These are phyloP conservation scores for Crossaster papposus DNA, from an alignment of 53 echinoderm and acorn worm genomes.

Conservation along the genomic window DNA sequence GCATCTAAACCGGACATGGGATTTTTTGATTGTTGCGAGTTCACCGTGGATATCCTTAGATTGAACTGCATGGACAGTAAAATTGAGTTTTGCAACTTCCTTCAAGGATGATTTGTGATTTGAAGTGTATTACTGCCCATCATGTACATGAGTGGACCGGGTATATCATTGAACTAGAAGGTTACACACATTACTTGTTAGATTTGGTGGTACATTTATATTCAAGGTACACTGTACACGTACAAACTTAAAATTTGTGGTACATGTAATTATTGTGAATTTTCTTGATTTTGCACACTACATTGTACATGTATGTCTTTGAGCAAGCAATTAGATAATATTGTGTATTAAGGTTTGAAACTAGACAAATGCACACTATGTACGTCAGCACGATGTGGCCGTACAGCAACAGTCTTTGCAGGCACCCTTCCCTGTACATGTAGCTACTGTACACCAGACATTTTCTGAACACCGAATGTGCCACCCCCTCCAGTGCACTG, in stretches of 20 bases:
- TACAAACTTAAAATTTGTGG: background rate
- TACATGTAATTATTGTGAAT: background rate
- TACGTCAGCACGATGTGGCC: background rate
- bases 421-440: background rate
- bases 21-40: background rate
- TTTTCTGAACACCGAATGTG: background rate
- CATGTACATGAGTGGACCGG: constrained; percentile 4
- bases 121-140: background rate
- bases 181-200: too few species aligned
- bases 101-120: too few species aligned
- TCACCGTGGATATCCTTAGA: constrained; percentile 11
- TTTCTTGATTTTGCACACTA: background rate
- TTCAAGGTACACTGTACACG: too few species aligned
- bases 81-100: background rate
- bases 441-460: constrained; percentile 15
- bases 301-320: too few species aligned
- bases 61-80: constrained; percentile 25
- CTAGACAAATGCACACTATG: background rate
- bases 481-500: constrained; percentile 6
- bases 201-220: too few species aligned
- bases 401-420: background rate
- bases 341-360: constrained; percentile 11
- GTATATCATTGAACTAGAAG: constrained; percentile 7
- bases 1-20: too few species aligned
- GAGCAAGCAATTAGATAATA: background rate